Evolutionary conservation across 2,113 vertebrate species (phyloP).

Genomic region (Podilymbus podiceps): DNA sequence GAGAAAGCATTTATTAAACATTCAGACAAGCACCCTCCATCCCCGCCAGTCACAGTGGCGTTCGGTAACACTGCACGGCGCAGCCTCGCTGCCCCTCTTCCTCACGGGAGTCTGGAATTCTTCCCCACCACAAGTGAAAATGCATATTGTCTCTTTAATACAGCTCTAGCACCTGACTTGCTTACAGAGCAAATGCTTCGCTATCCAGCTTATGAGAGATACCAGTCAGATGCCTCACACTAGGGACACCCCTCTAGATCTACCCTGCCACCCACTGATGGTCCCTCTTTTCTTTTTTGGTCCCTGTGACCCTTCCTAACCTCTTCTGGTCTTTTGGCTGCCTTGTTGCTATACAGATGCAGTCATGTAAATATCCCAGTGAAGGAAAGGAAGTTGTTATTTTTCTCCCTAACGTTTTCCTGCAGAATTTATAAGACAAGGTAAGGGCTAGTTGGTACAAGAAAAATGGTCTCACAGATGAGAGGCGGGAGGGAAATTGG

Average conservation of each 20-base stretch:
- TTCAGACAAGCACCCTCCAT: not conserved
- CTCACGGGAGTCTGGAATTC: not conserved
- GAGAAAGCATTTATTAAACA: not conserved
- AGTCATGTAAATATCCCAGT: not conserved
- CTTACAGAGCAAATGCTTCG: not conserved
- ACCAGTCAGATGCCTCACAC: not conserved
- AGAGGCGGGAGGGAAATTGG: not conserved
- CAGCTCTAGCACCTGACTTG: not conserved
- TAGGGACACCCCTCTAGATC: not conserved
- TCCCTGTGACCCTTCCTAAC: not conserved
- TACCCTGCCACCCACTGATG: not conserved
- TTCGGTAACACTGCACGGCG: not conserved
- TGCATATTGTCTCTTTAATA: not conserved
- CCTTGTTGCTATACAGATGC: not conserved
- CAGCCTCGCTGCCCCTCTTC: not conserved
- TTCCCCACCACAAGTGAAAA: not conserved
- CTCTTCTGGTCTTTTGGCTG: not conserved
- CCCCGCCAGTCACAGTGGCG: fast-evolving
- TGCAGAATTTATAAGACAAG: not conserved
- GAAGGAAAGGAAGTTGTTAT: not conserved
- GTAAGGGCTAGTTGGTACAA: not conserved
- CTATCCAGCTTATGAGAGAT: not conserved
- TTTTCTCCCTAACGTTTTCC: not conserved
- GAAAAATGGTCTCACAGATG: not conserved
- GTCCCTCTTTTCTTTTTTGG: not conserved